phyloP scores from a whole-genome alignment of 1,140 invertebrate genomes.

The Drepana arcuata region DNA sequence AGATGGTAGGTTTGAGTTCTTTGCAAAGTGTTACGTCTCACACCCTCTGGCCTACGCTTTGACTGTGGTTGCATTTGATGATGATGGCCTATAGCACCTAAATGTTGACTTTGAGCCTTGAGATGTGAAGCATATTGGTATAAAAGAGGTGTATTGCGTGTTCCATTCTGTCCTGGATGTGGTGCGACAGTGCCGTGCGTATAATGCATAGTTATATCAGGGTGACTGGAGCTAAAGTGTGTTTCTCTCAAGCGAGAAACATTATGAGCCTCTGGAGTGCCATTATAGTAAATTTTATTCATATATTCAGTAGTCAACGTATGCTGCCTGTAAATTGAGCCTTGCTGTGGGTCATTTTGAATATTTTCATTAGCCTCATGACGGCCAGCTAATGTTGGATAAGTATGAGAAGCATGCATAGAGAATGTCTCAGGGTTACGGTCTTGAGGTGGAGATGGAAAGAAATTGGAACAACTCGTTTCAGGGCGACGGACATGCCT shows the following conservation, averaged over 20 bases:
- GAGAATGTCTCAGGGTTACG: slow-evolving; percentile 56
- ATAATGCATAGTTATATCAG: slow-evolving; percentile 62
- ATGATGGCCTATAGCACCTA: slow-evolving; percentile 48
- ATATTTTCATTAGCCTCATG: slow-evolving; percentile 39
- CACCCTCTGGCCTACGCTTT: slow-evolving; percentile 41
- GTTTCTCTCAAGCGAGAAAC: slow-evolving; percentile 58
- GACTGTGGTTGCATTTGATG: slow-evolving; percentile 36
- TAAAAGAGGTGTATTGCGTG: slow-evolving; percentile 46
- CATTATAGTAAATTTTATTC: slow-evolving; percentile 60
- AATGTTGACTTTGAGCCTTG: slow-evolving; percentile 61
- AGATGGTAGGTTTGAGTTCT: slow-evolving; percentile 66
- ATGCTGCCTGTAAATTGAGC: slow-evolving; percentile 53
- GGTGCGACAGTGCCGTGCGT: slow-evolving; percentile 34
- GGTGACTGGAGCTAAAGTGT: slow-evolving; percentile 69
- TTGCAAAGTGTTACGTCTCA: slow-evolving; percentile 54
- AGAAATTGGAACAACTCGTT: slow-evolving; percentile 58
- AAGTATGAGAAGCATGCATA: slow-evolving; percentile 59
- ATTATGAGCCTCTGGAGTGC: slow-evolving; percentile 44
- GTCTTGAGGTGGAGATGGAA: slow-evolving; percentile 56
- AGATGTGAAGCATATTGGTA: slow-evolving; percentile 68
- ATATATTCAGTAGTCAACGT: slow-evolving; percentile 62
- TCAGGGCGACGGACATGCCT: slow-evolving; percentile 51
- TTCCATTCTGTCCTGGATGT: slow-evolving; percentile 39
- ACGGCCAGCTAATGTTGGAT: slow-evolving; percentile 46
- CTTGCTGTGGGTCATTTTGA: slow-evolving; percentile 37